Conservation (phyloP, 2,113 vertebrate species). For the Sarotherodon lohbergeri region DNA sequence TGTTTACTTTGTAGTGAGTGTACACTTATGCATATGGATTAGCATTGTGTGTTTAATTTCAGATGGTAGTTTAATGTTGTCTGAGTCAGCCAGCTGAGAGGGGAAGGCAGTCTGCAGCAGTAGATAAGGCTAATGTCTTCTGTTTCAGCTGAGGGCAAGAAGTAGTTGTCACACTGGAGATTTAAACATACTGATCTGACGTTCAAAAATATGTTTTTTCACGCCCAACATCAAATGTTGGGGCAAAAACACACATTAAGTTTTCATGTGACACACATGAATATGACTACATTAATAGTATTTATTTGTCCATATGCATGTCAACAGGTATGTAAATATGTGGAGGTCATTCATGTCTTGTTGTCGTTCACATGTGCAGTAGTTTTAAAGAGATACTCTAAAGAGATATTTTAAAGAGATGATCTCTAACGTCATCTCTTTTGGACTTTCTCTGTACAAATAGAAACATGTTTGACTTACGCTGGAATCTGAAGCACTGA, state of each 20-base stretch:
- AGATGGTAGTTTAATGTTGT: conserved; percentile 35
- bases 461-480: neutral
- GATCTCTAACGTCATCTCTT: neutral
- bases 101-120: conserved; percentile 16
- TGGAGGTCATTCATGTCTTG: neutral
- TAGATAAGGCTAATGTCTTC: conserved; percentile 47
- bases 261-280: neutral
- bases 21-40: conserved; percentile 48
- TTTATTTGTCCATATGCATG: conserved; percentile 44
- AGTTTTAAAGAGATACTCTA: neutral
- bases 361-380: neutral
- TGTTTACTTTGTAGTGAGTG: conserved; percentile 26
- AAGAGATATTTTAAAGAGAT: neutral
- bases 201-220: neutral
- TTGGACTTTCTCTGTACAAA: neutral
- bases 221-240: neutral
- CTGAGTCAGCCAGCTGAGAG: conserved; percentile 27
- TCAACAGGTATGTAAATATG: neutral
- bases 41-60: conserved; percentile 40
- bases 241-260: neutral
- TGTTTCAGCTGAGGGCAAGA: conserved; percentile 22
- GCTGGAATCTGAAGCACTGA: neutral
- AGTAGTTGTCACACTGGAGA: conserved; percentile 9
- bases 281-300: neutral
- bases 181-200: conserved; percentile 1